Percentiles rank a stretch among this genome's conserved stretches.
Evolutionary conservation across 2,797 vertebrate species (phyloP).

Genomic region (Lacerta viridis): DNA sequence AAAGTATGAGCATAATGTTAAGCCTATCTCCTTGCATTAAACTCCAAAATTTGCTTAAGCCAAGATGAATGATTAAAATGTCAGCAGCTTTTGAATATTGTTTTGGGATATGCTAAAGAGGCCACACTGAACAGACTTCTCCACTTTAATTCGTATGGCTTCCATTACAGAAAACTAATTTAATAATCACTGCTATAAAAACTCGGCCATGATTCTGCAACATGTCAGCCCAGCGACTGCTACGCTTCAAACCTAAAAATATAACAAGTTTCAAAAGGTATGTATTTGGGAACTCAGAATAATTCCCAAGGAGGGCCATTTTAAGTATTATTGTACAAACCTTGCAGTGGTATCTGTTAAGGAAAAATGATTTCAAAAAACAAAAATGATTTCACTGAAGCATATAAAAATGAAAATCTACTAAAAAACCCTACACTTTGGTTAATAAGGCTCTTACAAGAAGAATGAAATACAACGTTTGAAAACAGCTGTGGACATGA

Average conservation of each 20-base stretch:
- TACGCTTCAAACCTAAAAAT: slow-evolving; percentile 53
- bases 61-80: slow-evolving; percentile 73
- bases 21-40: slow-evolving; percentile 73
- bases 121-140: slow-evolving; percentile 67
- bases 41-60: slow-evolving; percentile 71
- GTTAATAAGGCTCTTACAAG: background rate
- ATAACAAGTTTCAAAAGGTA: slow-evolving; percentile 57
- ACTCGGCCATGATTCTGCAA: slow-evolving; percentile 61
- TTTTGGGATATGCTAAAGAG: slow-evolving; percentile 75
- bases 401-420: slow-evolving; percentile 29
- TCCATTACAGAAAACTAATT: slow-evolving; percentile 66
- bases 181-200: slow-evolving; percentile 53
- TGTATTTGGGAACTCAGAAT: slow-evolving; percentile 48
- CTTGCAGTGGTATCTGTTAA: background rate
- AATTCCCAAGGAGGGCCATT: slow-evolving; percentile 67
- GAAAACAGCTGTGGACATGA: slow-evolving; percentile 60
- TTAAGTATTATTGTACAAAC: slow-evolving; percentile 59
- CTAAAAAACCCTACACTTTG: slow-evolving; percentile 36
- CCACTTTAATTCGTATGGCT: slow-evolving; percentile 75
- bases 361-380: background rate
- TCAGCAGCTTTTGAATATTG: slow-evolving; percentile 72
- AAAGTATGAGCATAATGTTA: slow-evolving; percentile 74
- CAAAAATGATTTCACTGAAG: slow-evolving; percentile 12
- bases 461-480: slow-evolving; percentile 61
- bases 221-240: slow-evolving; percentile 62